Evolutionary conservation across 2,888 invertebrate species (phyloP).

Genomic region (Noctua janthina): DNA sequence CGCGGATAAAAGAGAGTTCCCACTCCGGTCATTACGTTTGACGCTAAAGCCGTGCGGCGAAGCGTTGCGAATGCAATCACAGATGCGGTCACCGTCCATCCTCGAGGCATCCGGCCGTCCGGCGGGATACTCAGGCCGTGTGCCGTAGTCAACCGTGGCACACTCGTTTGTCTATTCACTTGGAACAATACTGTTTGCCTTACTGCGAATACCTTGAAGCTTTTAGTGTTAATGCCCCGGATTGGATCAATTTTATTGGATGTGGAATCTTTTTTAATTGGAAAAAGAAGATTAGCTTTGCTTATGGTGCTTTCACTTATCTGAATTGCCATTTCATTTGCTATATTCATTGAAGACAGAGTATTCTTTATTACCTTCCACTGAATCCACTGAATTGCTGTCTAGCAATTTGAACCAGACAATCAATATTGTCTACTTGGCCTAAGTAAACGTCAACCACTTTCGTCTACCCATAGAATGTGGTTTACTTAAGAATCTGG

Average conservation of each 20-base stretch:
- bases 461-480: not conserved
- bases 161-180: constrained; percentile 52
- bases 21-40: constrained; percentile 59
- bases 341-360: not conserved
- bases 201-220: constrained; percentile 30
- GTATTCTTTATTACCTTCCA: not conserved
- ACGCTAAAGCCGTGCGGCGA: constrained; percentile 41
- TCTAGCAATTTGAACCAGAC: not conserved
- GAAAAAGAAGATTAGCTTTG: not conserved
- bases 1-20: constrained; percentile 41
- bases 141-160: constrained; percentile 50
- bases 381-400: not conserved
- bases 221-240: constrained; percentile 26
- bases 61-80: constrained; percentile 69
- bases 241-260: not conserved
- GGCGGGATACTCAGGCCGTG: constrained; percentile 42
- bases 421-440: constrained; percentile 12
- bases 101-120: constrained; percentile 56
- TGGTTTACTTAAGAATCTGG: constrained; percentile 3
- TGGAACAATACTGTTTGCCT: constrained; percentile 59
- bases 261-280: not conserved
- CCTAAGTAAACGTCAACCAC: not conserved
- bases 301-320: not conserved
- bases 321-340: not conserved
- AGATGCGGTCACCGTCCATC: constrained; percentile 68